Evolutionary conservation across 2,888 invertebrate species (phyloP).

Genomic region (Sicus ferrugineus): DNA sequence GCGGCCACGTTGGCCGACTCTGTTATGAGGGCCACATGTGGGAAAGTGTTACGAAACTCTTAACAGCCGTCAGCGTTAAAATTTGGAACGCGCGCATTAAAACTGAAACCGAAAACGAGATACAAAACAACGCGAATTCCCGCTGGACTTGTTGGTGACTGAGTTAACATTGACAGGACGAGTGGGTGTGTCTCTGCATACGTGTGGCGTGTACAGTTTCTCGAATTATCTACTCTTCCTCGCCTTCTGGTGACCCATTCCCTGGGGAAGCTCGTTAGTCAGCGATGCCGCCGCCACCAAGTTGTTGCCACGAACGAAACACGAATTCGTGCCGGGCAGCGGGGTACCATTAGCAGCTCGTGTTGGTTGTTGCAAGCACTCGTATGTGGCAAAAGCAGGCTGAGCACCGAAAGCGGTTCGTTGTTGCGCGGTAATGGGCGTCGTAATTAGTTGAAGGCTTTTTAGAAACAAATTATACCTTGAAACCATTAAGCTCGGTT

Average conservation of each 20-base stretch:
- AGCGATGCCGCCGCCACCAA: too few relatives aligned
- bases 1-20: slow-evolving; percentile 58
- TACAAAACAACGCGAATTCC: not conserved
- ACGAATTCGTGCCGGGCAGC: not conserved
- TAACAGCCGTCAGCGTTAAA: not conserved
- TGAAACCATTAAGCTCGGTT: not conserved
- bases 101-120: not conserved
- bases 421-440: not conserved
- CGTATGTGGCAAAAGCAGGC: too few relatives aligned
- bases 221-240: not conserved
- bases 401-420: too few relatives aligned
- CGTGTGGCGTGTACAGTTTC: not conserved
- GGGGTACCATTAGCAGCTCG: not conserved
- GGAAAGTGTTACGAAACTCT: slow-evolving; percentile 30
- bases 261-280: too few relatives aligned
- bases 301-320: not conserved
- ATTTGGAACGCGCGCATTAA: not conserved
- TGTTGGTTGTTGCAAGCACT: not conserved
- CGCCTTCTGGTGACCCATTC: not conserved
- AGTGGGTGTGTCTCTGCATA: not conserved
- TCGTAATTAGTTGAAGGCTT: not conserved
- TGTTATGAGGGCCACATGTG: slow-evolving; percentile 60
- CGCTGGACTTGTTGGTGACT: slow-evolving; percentile 26
- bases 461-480: not conserved
- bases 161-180: slow-evolving; percentile 27